Evolutionary conservation across 2,888 invertebrate species (phyloP).

Genomic region (Dione vanillae): DNA sequence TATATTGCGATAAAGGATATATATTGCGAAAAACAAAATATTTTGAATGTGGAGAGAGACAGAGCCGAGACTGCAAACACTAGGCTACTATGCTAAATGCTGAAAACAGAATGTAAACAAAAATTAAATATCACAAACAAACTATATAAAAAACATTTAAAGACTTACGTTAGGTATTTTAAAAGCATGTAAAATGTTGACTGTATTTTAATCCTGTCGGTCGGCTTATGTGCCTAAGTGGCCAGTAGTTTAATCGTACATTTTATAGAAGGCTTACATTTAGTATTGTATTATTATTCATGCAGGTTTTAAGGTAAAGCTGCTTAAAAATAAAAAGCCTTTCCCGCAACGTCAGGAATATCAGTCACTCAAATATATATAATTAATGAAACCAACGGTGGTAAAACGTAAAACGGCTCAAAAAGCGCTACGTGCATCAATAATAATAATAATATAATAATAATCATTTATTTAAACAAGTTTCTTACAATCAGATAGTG

Average conservation of each 20-base stretch:
- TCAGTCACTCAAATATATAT: conserved; percentile 33
- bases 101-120: neutral
- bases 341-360: conserved; percentile 9
- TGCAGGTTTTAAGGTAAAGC: neutral
- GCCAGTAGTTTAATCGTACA: conserved; percentile 25
- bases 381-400: no score
- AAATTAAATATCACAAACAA: neutral
- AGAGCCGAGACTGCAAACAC: no score
- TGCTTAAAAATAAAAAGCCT: conserved; percentile 12
- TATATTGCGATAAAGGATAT: no score
- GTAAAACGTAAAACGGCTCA: conserved; percentile 74
- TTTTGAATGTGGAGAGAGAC: no score
- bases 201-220: conserved; percentile 24
- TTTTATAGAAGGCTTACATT: conserved; percentile 24
- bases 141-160: neutral
- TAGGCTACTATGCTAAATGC: no score
- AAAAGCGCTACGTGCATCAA: conserved; percentile 47
- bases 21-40: no score
- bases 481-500: no score
- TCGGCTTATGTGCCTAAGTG: conserved; percentile 22
- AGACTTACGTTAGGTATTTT: neutral
- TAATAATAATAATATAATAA: no score
- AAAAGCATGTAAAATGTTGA: conserved; percentile 19
- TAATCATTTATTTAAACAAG: no score
- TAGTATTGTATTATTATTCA: conserved; percentile 6